These are phyloP conservation scores for Trissolcus basalis DNA, from an alignment of 1,140 invertebrate genomes.

Conservation along the genomic window DNA sequence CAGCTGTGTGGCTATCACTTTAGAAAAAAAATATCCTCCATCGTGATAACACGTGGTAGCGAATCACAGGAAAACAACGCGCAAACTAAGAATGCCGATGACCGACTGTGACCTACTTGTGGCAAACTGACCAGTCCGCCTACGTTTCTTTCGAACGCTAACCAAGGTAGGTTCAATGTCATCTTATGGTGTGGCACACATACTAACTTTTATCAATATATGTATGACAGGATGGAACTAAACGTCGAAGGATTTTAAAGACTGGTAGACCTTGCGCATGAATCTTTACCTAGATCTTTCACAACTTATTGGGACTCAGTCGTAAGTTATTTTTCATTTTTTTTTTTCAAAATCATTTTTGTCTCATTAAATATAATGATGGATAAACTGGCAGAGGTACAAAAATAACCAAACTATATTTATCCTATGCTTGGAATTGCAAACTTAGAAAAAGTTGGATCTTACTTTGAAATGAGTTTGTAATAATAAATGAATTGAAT, in stretches of 20 bases:
- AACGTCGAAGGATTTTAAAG: slow-evolving; percentile 19
- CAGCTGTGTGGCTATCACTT: slow-evolving; percentile 22
- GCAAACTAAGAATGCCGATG: slow-evolving; percentile 59
- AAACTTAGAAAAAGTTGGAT: no score
- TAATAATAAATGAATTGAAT: no score
- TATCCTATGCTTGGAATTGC: no score
- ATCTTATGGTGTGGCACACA: slow-evolving; percentile 50
- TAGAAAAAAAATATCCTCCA: not conserved
- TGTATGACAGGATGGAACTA: no score
- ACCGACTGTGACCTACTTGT: slow-evolving; percentile 70
- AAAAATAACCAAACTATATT: no score
- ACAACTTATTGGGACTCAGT: no score
- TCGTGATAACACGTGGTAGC: slow-evolving; percentile 22
- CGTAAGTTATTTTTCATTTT: no score
- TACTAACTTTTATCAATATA: slow-evolving; percentile 8
- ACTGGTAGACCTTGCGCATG: slow-evolving; percentile 7
- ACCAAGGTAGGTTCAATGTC: slow-evolving; percentile 73
- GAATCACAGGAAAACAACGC: slow-evolving; percentile 49
- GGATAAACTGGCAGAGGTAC: no score
- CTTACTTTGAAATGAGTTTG: no score
- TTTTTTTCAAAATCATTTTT: no score
- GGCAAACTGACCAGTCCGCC: slow-evolving; percentile 72
- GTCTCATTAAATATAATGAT: no score
- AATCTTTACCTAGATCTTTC: not conserved
- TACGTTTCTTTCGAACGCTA: slow-evolving; percentile 66